Evolutionary conservation across 2,888 invertebrate species (phyloP), one percentile per base, ranked within the genome.

Genomic region (Drosophila pseudotakahashii): DNA sequence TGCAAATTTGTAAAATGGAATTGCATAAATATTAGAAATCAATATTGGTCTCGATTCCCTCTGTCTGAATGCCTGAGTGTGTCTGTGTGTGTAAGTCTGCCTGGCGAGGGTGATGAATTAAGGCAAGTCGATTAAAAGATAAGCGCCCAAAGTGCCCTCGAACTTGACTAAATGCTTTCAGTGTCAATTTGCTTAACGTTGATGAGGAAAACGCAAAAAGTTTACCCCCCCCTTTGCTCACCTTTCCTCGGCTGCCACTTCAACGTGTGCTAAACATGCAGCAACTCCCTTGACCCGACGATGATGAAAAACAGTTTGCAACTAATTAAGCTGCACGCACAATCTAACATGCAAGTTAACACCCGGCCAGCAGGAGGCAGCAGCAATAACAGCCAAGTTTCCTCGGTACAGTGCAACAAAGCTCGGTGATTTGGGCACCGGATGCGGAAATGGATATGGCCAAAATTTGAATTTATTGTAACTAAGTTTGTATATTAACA

Each of bases 21-120:
- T 89, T 89, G 83, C 88, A 88, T 88, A 88, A 88, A 88, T 88
- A 89, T 88, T 85, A 79, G 78, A 87, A 89, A 89, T 89, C 88
- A 89, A 88, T 88, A 87, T 82, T 81, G 73, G 64, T 57, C 52
- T 71, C 71, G 36, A 48, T 48, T 55, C 34, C 13, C 7, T 39
- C 26, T 41, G 9, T 53, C 13, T 36, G 26, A 30, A 34, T 37
- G 10, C 11, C 19, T 5, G 13, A 10, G 4, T 32, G n/a, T 19
- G 16, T 34, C 32, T 4, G 11, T 30, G 10, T 30, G 14, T 47
- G 44, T n/a, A n/a, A 32, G 39, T 16, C 11, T 19, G 42, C 7
- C 7, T n/a, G 6, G 42, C 37, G 26, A 30, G 55, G 26, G 42
- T 68, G 68, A 47, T 47, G 54, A 42, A 53, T 54, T 67, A 67